Percentiles rank a stretch among this genome's conserved stretches.
phyloP scores from a whole-genome alignment of 2,888 invertebrate genomes.

The Scaeva pyrastri region DNA sequence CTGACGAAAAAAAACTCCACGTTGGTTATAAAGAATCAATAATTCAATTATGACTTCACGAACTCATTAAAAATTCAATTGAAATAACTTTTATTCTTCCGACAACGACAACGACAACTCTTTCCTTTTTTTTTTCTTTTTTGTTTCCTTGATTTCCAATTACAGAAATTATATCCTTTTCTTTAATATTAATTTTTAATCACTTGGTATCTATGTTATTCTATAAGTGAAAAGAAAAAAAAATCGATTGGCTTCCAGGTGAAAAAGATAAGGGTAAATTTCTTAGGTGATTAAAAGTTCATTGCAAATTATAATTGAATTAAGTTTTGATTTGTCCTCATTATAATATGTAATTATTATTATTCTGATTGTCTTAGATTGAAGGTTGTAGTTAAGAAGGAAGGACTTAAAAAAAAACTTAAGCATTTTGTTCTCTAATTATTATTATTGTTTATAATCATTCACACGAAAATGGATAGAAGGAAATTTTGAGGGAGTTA shows the following conservation, averaged over 20 bases:
- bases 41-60: background rate
- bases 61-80: background rate
- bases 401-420: no score
- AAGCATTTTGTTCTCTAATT: no score
- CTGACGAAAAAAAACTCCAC: no score
- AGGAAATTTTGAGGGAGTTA: no score
- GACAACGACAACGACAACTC: background rate
- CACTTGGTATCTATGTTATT: constrained; percentile 2
- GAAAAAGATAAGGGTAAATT: background rate
- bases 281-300: background rate
- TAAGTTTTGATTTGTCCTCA: background rate
- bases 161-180: constrained; percentile 54
- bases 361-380: no score
- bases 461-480: no score
- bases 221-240: background rate
- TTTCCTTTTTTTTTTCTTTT: background rate
- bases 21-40: background rate
- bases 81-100: background rate
- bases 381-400: no score
- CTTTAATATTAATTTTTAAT: constrained; percentile 51
- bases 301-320: background rate
- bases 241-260: constrained; percentile 21
- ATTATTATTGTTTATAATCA: no score
- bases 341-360: no score
- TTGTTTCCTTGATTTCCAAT: constrained; percentile 31